Evolutionary conservation across 2,797 vertebrate genomes (phyloP).

Genomic region (Tamandua tetradactyla): DNA sequence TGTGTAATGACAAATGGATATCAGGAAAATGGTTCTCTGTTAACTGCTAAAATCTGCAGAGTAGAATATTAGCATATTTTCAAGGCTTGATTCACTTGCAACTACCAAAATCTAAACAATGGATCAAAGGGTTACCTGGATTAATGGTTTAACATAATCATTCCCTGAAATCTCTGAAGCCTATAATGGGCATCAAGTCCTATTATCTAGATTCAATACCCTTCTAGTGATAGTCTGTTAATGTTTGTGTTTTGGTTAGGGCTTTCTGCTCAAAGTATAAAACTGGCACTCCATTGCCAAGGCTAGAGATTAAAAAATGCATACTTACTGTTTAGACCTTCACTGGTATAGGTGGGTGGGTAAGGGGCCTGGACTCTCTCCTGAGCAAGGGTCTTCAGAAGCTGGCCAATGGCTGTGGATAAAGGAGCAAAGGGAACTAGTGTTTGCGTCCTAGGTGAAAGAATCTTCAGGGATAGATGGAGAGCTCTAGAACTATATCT

Average conservation of each 20-base stretch:
- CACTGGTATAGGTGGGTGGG: neutral
- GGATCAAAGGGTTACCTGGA: constrained; percentile 59
- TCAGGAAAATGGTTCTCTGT: constrained; percentile 59
- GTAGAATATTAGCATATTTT: constrained; percentile 50
- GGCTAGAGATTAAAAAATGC: neutral
- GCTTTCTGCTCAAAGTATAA: constrained; percentile 36
- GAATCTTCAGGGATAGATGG: neutral
- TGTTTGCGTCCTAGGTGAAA: neutral
- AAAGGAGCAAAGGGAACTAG: neutral
- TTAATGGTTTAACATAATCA: constrained; percentile 63
- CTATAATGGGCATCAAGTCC: constrained; percentile 17
- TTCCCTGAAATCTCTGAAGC: constrained; percentile 53
- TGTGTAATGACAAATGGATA: constrained; percentile 61
- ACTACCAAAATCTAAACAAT: constrained; percentile 53
- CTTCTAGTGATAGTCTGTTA: constrained; percentile 37
- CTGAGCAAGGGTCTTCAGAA: neutral
- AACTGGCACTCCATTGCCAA: neutral
- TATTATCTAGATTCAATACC: constrained; percentile 30
- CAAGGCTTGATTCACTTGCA: constrained; percentile 49
- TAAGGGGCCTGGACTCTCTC: neutral
- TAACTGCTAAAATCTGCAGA: constrained; percentile 46
- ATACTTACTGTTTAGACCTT: neutral
- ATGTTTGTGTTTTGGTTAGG: constrained; percentile 24
- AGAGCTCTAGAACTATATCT: neutral
- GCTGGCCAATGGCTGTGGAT: neutral